These are phyloP conservation scores for Alligator mississippiensis DNA, from an alignment of 2,113 vertebrate genomes.

Conservation along the genomic window DNA sequence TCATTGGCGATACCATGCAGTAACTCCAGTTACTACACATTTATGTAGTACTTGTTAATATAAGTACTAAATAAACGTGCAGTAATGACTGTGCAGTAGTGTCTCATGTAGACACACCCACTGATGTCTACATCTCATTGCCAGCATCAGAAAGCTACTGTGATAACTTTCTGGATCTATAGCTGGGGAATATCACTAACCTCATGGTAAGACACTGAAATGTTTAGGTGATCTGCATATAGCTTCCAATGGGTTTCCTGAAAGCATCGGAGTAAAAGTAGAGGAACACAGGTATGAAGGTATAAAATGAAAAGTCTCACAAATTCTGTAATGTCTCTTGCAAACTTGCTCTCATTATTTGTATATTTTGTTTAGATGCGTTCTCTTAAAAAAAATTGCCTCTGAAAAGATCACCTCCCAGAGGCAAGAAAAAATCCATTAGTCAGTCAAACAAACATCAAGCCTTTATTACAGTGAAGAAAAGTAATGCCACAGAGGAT, in stretches of 20 bases:
- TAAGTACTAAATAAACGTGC: too few species aligned
- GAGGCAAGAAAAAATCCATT: constrained; percentile 47
- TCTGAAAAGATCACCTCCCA: neutral
- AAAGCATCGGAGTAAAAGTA: neutral
- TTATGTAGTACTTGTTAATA: too few species aligned
- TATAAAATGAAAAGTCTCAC: neutral
- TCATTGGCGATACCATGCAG: too few species aligned
- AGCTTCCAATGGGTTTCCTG: neutral
- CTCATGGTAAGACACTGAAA: neutral
- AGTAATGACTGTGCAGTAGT: too few species aligned
- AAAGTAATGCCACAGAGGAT: constrained; percentile 2
- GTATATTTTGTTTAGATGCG: neutral
- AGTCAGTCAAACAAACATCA: constrained; percentile 32
- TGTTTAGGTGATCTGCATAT: neutral
- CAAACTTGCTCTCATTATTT: neutral
- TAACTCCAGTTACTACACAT: too few species aligned
- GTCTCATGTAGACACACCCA: too few species aligned
- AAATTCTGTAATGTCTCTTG: neutral
- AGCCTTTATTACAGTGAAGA: constrained; percentile 75
- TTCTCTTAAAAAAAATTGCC: neutral
- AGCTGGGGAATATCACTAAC: neutral
- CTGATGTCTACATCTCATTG: neutral
- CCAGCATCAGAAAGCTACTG: neutral
- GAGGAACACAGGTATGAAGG: neutral
- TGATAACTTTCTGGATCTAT: neutral